Base-by-base conservation (phyloP, 2,113 vertebrate species). In the Pterocles orientalis region DNA sequence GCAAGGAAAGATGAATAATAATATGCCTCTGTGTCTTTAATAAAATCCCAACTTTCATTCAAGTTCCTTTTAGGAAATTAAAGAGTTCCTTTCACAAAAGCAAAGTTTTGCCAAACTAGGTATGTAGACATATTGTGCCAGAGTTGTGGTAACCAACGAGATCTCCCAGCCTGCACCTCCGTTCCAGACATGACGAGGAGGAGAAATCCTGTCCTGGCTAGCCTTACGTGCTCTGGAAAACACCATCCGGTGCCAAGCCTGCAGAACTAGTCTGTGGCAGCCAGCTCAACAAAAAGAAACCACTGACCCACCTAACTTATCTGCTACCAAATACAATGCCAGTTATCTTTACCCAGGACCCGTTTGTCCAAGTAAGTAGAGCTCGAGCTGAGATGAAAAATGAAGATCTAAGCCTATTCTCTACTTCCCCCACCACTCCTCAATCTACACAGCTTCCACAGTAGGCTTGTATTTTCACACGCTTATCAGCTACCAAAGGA, bases 21-120 rank as follows among this genome's bases (percentile, higher is more conserved):
- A 94, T 87, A 95, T 94, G 87, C 94, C 92, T 97, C 83, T 95
- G 97, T 97, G 91, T 97, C 95, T 96, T 97, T 95, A 95, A 96
- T 95, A 96, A 96, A 97, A 95, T 88, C 94, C 93, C 94, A 97
- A 95, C 56, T 97, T 91, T 79, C 60, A 94, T 51, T 92, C 94
- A 88, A 95, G 79, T 88, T 96, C 88, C 95, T 97, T 86, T 97
- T 75, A 95, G 90, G 86, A 93, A 95, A 94, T 78, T 29, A 53
- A 26, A 53, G 84, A 96, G 23, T 88, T 82, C 64, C 80, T 92
- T 72, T 64, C 86, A 71, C 68, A 57, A 91, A 78, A 24, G 39
- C 60, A 62, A 80, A 68, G 71, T 57, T 68, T 79, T 39, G 11
- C 51, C 89, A 66, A 65, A 39, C 73, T 78, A 60, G 41, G 43